Conservation (phyloP, 2,797 vertebrate genomes). For the Chelmon rostratus region DNA sequence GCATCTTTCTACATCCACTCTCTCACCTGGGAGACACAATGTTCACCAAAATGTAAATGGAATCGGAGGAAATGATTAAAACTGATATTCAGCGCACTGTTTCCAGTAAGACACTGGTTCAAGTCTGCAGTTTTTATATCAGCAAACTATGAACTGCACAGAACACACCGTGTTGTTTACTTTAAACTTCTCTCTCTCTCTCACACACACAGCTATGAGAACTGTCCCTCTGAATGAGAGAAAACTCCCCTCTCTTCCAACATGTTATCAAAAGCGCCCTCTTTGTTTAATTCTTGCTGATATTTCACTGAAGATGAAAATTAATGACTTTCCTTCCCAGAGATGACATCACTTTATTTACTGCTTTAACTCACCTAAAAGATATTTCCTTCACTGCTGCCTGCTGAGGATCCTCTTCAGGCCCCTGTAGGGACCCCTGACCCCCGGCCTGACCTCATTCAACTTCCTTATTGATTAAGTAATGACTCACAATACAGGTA, state of each 20-base stretch:
- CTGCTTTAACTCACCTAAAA: neutral
- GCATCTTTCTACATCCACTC: too few species aligned
- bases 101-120: too few species aligned
- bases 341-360: neutral
- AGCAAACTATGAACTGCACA: too few species aligned
- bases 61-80: neutral
- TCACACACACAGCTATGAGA: too few species aligned
- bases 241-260: neutral
- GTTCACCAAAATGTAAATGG: too few species aligned
- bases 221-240: too few species aligned
- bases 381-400: neutral
- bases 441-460: constrained; percentile 19
- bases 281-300: neutral
- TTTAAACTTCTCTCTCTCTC: too few species aligned
- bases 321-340: neutral
- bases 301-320: neutral
- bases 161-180: too few species aligned
- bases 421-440: neutral
- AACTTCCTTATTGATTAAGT: constrained; percentile 44
- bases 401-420: neutral
- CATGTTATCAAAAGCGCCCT: neutral
- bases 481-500: constrained; percentile 13
- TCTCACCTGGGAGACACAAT: too few species aligned
- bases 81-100: too few species aligned
- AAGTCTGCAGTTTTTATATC: too few species aligned